Conservation (phyloP, 2,888 invertebrate genomes). For the Trissoscelio sp. region DNA sequence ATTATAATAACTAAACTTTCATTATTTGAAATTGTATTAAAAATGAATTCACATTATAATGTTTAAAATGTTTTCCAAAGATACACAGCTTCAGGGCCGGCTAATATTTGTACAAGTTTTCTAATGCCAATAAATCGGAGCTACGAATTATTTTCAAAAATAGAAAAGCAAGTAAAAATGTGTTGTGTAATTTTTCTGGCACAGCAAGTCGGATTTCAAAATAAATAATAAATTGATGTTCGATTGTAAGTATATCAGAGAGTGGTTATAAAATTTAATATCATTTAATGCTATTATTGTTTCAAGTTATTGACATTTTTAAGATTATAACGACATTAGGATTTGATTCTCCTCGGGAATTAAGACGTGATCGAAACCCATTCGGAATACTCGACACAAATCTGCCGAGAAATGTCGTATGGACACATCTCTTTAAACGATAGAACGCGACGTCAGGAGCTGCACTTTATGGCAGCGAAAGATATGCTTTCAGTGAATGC, state of each 20-base stretch:
- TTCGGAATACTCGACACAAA: neutral
- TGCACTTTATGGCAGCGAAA: constrained; percentile 8
- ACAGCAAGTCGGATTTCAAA: neutral
- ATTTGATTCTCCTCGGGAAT: neutral
- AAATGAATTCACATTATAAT: no score
- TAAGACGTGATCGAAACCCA: neutral
- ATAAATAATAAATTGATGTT: no score
- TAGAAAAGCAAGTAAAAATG: neutral
- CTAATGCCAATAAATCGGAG: neutral
- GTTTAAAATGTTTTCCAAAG: no score
- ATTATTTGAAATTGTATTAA: no score
- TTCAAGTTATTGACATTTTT: neutral
- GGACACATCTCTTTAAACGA: constrained; percentile 11
- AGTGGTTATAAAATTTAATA: neutral
- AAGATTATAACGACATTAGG: neutral
- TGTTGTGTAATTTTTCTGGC: neutral
- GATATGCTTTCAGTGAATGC: neutral
- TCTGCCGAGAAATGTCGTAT: neutral
- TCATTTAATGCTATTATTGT: neutral
- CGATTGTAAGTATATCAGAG: neutral
- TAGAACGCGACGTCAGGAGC: neutral
- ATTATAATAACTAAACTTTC: no score
- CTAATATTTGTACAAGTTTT: neutral
- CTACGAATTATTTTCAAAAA: neutral
- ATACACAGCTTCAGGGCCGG: no score